Evolutionary conservation across 2,113 vertebrate genomes (phyloP).

Genomic region (Ariopsis seemanni): DNA sequence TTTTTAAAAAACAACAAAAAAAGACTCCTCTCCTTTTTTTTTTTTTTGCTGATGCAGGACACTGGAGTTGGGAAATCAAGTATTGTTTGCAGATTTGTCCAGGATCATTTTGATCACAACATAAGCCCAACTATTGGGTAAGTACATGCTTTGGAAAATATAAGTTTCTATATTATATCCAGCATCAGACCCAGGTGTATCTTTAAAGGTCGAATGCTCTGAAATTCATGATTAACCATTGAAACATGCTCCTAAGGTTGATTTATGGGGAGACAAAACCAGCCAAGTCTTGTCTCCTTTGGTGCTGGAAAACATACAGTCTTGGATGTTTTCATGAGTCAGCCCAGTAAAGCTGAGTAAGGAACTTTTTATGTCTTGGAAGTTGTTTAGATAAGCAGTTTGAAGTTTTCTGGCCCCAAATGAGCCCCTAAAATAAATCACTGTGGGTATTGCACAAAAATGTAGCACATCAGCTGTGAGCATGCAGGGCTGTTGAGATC

Average conservation of each 20-base stretch:
- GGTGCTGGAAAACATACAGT: constrained; percentile 6
- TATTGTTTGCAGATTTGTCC: constrained; percentile 94
- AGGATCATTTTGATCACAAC: constrained; percentile 97
- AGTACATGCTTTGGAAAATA: constrained; percentile 59
- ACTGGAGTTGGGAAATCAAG: constrained; percentile 97
- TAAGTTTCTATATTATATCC: neutral
- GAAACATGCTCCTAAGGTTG: neutral
- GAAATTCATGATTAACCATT: neutral
- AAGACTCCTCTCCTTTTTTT: neutral
- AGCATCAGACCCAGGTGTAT: neutral
- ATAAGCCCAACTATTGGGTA: constrained; percentile 97
- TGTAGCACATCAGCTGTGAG: neutral
- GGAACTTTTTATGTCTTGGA: constrained; percentile 4
- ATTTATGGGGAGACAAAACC: neutral
- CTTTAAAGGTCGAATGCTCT: neutral
- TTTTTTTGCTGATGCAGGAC: constrained; percentile 78
- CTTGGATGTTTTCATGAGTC: constrained; percentile 33
- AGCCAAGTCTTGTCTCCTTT: constrained; percentile 1
- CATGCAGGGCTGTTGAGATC: neutral
- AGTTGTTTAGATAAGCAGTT: constrained; percentile 37
- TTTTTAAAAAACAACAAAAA: too few relatives aligned
- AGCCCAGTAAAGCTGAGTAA: constrained; percentile 10
- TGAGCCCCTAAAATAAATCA: neutral
- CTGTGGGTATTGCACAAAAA: neutral
- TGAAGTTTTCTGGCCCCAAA: neutral